A percentile compares a stretch with the other conserved stretches of the same genome.
phyloP scores from a whole-genome alignment of 2,888 invertebrate species.

The Microplitis manilae region DNA sequence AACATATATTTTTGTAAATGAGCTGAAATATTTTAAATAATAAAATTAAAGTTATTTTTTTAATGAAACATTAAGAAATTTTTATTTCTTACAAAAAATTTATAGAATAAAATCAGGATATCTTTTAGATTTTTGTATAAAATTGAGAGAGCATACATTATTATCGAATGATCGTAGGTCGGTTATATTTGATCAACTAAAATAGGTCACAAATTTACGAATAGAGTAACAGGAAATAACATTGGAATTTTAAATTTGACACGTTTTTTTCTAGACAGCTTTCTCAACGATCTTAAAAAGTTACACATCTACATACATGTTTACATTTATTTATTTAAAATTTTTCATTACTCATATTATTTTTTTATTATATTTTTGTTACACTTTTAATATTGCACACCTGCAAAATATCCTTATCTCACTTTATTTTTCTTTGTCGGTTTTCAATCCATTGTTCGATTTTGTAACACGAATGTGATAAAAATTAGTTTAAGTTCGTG shows the following conservation, averaged over 20 bases:
- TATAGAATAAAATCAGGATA: too few species aligned
- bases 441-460: neutral
- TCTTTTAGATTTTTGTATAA: neutral
- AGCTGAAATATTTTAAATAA: too few species aligned
- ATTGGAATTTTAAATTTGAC: neutral
- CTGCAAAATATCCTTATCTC: neutral
- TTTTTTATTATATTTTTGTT: neutral
- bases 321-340: neutral
- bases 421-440: neutral
- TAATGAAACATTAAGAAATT: too few species aligned
- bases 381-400: neutral
- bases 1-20: too few species aligned
- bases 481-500: neutral
- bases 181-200: constrained; percentile 2
- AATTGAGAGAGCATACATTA: neutral
- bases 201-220: constrained; percentile 16
- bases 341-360: neutral
- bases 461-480: neutral
- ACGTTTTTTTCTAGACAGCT: neutral
- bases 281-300: neutral
- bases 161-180: constrained; percentile 22
- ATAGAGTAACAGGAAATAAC: neutral
- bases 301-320: neutral
- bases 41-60: too few species aligned
- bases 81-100: too few species aligned